Conservation (phyloP, 2,113 vertebrate genomes). For the Syrmaticus mikado region DNA sequence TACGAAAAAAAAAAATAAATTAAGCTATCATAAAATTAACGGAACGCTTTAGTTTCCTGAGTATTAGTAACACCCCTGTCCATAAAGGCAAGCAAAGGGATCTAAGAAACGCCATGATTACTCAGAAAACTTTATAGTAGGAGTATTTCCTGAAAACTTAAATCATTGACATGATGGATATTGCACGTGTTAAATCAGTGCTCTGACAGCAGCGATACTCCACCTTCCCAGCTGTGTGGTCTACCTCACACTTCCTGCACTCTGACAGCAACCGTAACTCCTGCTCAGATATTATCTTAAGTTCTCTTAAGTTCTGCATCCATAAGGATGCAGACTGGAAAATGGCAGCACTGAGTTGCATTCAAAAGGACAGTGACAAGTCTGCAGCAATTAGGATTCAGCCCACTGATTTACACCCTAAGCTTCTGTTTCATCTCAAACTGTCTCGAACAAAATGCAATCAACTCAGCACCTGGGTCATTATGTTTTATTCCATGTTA, state of each 20-base stretch:
- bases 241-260: neutral
- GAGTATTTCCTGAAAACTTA: neutral
- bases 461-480: neutral
- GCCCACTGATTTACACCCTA: neutral
- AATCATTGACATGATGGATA: neutral
- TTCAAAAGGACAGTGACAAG: neutral
- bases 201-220: neutral
- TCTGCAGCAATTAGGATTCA: neutral
- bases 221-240: rapidly evolving
- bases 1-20: neutral
- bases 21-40: neutral
- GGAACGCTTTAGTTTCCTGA: neutral
- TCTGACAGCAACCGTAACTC: neutral
- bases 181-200: neutral
- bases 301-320: neutral
- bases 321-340: neutral
- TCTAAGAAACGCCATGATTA: neutral
- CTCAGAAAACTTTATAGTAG: neutral
- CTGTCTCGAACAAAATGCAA: neutral
- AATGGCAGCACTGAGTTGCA: neutral
- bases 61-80: neutral
- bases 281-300: neutral
- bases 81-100: neutral
- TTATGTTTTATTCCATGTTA: neutral
- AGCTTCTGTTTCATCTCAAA: neutral